phyloP scores from a whole-genome alignment of 2,888 invertebrate genomes.

The Xanthorhoe designata region DNA sequence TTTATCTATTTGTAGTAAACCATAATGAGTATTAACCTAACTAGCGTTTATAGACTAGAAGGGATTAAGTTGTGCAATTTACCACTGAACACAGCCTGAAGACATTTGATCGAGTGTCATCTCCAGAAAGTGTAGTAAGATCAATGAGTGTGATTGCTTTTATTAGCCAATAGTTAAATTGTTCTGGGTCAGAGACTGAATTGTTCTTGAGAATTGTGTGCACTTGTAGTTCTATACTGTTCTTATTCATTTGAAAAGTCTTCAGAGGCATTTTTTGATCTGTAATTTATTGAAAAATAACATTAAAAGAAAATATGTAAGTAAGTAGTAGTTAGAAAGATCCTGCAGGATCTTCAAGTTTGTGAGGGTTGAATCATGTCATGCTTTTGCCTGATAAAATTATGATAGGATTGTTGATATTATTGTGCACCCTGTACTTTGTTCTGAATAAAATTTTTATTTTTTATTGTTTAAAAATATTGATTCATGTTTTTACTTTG shows the following conservation, averaged over 20 bases:
- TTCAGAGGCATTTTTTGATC: constrained; percentile 45
- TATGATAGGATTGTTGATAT: no score
- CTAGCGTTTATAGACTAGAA: not conserved
- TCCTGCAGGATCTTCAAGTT: no score
- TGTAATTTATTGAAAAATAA: constrained; percentile 8
- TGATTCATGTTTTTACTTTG: no score
- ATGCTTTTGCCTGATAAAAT: no score
- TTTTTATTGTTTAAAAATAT: no score
- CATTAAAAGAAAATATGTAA: not conserved
- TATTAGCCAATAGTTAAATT: constrained; percentile 91
- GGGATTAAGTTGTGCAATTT: constrained; percentile 33
- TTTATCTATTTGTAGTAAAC: no score
- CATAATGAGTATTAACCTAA: not conserved
- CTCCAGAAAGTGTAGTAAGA: constrained; percentile 95
- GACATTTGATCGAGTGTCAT: constrained; percentile 92
- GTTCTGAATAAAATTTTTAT: no score
- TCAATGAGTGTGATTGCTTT: constrained; percentile 95
- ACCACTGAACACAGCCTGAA: constrained; percentile 93
- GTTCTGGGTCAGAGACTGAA: constrained; percentile 69
- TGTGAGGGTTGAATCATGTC: no score
- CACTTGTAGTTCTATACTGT: constrained; percentile 67
- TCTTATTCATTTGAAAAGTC: constrained; percentile 64
- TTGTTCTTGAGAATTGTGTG: constrained; percentile 58
- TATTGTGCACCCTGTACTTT: no score
- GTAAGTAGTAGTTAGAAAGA: not conserved